A percentile compares a stretch with the other conserved stretches of the same genome.
Conservation (phyloP, 2,113 vertebrate genomes). For the Oncorhynchus masou region DNA sequence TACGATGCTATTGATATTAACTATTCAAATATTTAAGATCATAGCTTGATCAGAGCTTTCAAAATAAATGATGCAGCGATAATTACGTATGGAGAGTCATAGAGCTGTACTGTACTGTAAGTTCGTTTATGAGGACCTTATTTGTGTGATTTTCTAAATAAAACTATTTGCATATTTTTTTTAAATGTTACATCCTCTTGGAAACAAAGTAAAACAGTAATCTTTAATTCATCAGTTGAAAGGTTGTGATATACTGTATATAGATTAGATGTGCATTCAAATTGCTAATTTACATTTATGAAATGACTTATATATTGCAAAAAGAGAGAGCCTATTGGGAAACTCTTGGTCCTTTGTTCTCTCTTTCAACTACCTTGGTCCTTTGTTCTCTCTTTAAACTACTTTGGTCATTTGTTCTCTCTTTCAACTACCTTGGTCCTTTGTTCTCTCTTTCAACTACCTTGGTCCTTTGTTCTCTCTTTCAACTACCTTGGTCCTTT, state of each 20-base stretch:
- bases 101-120: not conserved
- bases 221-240: too few relatives aligned
- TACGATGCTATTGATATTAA: slow-evolving; percentile 6
- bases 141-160: not conserved
- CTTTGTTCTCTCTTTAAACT: too few relatives aligned
- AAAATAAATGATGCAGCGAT: slow-evolving; percentile 9
- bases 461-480: too few relatives aligned
- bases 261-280: not conserved
- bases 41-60: not conserved
- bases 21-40: slow-evolving; percentile 24
- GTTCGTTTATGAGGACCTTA: not conserved
- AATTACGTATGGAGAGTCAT: slow-evolving; percentile 3
- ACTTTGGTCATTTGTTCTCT: too few relatives aligned
- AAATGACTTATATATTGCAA: too few relatives aligned
- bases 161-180: not conserved
- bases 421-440: too few relatives aligned
- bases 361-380: too few relatives aligned
- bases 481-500: too few relatives aligned
- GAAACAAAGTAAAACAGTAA: not conserved
- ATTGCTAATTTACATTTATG: not conserved
- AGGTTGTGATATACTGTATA: not conserved
- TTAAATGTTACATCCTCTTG: not conserved
- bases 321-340: not conserved
- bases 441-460: too few relatives aligned
- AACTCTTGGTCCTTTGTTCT: too few relatives aligned